Percentiles rank a stretch among this genome's conserved stretches.
Conservation (phyloP, 2,113 vertebrate genomes). For the Perognathus longimembris region DNA sequence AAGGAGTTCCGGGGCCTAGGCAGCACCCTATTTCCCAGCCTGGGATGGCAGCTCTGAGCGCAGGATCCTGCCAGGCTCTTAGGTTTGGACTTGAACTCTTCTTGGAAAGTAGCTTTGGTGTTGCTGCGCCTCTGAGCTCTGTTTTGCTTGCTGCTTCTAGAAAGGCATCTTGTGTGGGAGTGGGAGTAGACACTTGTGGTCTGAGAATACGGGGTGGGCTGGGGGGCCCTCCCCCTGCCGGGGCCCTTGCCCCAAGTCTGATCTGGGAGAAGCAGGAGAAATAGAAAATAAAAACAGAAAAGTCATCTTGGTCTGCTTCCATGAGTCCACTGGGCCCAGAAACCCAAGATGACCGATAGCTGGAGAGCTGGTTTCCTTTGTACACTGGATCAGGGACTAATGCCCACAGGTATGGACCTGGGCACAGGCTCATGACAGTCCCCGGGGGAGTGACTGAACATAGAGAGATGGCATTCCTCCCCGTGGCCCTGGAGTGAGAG, state of each 20-base stretch:
- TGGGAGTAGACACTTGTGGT: neutral
- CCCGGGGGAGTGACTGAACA: accelerated
- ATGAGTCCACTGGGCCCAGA: neutral
- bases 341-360: neutral
- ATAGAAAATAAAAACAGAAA: conserved; percentile 74
- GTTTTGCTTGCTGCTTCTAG: neutral
- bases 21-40: neutral
- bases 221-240: neutral
- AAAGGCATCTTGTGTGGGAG: neutral
- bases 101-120: neutral
- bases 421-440: neutral
- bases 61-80: neutral
- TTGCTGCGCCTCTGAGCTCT: neutral
- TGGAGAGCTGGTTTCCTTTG: neutral
- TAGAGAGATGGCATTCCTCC: neutral
- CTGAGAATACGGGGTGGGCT: neutral
- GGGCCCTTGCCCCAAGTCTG: neutral
- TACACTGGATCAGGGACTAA: neutral
- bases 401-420: neutral
- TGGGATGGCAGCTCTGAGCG: neutral
- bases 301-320: neutral
- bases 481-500: neutral
- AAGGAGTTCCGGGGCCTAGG: neutral
- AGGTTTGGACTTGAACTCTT: neutral
- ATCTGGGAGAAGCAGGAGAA: neutral